Evolutionary conservation across 1,140 invertebrate genomes (phyloP), one percentile per base, ranked within the genome.

Genomic region (Scaptomyza montana): DNA sequence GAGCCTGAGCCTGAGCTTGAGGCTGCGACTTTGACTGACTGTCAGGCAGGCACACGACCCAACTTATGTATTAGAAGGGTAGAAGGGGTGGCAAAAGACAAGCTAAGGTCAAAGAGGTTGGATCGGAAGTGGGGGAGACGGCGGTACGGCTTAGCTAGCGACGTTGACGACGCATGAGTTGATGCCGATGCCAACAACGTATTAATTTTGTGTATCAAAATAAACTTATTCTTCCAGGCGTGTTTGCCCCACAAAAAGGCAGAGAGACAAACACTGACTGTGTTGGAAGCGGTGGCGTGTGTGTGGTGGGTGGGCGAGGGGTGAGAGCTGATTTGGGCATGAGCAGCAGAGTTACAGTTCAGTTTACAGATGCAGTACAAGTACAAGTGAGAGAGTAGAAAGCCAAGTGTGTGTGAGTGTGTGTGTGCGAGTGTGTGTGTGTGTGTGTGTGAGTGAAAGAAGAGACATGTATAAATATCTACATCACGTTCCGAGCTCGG

Each of bases 131-230:
- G 19, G 39, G n/a, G n/a, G 13, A 4, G 47, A 12, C n/a, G 12
- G 8, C 30, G 36, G 8, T 56, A 9, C 19, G 49, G 49, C 49
- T 67, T 54, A 50, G 69, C 62, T 59, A 28, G 56, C 41, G 19
- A 41, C 28, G 49, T 57, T 55, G 70, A 28, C 64, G 57, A 61
- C 64, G 82, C 81, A 81, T 81, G 81, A 87, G 78, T 78, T 86
- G 77, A 80, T 85, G 70, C 69, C 70, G 64, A 73, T 73, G 80
- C 82, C 78, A 87, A 87, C 84, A 87, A 87, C 82, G 82, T 89
- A 87, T 87, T 87, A 87, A 87, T 87, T 87, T 87, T 87, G 78
- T 87, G 82, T 87, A 87, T 87, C 84, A 87, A 89, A 87, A 87
- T 87, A 87, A 87, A 87, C 82, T 82, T 87, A 87, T 87, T 87